Base-by-base conservation (phyloP, 2,797 vertebrate species). In the Alectoris magna region DNA sequence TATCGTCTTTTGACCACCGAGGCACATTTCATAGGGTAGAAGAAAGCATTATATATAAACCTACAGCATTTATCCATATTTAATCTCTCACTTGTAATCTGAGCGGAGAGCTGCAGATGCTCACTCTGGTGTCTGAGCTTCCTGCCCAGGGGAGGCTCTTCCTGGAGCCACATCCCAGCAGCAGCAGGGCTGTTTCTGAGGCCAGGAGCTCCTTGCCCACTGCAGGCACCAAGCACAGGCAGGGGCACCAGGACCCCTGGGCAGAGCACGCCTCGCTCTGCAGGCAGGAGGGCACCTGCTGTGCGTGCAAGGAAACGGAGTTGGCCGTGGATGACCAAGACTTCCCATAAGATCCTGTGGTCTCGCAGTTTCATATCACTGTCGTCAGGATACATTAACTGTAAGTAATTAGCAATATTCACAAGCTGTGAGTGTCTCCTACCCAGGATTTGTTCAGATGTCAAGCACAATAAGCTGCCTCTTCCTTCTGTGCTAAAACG, bases 391-490 rank as follows among this genome's bases (percentile, higher is more conserved):
- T 56, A 36, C 55, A 11, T 84, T 92, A 96, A 92, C 91, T 94
- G 74, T 95, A 95, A 93, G 83, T 89, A 95, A 93, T 90, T 94
- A 97, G 95, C 94, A 96, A 94, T 96, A 95, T 86, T 95, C 94
- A 88, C 86, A 93, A 93, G 89, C 92, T 94, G 93, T 94, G 95
- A 97, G 94, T 72, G 91, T 97, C 96, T 97, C 94, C 81, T 81
- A 84, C 93, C 93, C 94, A 84, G 93, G 93, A 84, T 96, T 90
- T 97, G 55, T 97, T 97, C 93, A 68, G 87, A 97, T 94, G 95
- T 97, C 95, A 97, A 98, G 97, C 97, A 97, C 97, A 98, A 97
- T 88, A 93, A 93, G 78, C 87, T 94, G 96, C 95, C 88, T 96
- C 94, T 92, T 90, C 84, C 91, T 70, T 26, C 55, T 36, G 73